Conservation (phyloP, 1,140 invertebrate genomes). For the Trachelipus rathkii region DNA sequence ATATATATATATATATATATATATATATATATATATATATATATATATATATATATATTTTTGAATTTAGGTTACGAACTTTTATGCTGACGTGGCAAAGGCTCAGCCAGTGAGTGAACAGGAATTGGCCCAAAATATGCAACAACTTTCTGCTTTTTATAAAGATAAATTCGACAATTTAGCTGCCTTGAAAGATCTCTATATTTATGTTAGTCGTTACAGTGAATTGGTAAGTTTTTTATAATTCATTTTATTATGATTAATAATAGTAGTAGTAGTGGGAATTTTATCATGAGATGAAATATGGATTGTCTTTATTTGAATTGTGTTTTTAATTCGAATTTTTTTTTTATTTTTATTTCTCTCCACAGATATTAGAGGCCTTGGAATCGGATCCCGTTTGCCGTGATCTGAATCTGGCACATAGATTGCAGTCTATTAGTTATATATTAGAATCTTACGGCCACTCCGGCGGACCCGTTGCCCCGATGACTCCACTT, state of each 20-base stretch:
- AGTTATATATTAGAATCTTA: constrained; percentile 71
- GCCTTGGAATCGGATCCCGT: constrained; percentile 73
- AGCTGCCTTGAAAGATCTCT: constrained; percentile 85
- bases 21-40: neutral
- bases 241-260: constrained; percentile 21
- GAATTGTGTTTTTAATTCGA: neutral
- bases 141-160: constrained; percentile 80
- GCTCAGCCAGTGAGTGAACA: constrained; percentile 85
- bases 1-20: too few relatives aligned
- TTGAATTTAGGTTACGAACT: constrained; percentile 68
- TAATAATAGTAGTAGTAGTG: neutral
- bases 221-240: constrained; percentile 70
- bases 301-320: neutral
- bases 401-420: constrained; percentile 80
- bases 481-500: constrained; percentile 46
- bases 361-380: constrained; percentile 64
- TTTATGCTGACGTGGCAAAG: constrained; percentile 77
- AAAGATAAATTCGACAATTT: constrained; percentile 83
- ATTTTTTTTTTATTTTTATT: constrained; percentile 26
- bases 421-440: constrained; percentile 82
- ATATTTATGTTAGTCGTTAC: constrained; percentile 91
- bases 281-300: neutral
- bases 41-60: neutral
- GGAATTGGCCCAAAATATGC: constrained; percentile 86
- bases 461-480: constrained; percentile 43